Evolutionary conservation across 1,140 invertebrate genomes (phyloP).

Genomic region (Tetramorium alpestre): DNA sequence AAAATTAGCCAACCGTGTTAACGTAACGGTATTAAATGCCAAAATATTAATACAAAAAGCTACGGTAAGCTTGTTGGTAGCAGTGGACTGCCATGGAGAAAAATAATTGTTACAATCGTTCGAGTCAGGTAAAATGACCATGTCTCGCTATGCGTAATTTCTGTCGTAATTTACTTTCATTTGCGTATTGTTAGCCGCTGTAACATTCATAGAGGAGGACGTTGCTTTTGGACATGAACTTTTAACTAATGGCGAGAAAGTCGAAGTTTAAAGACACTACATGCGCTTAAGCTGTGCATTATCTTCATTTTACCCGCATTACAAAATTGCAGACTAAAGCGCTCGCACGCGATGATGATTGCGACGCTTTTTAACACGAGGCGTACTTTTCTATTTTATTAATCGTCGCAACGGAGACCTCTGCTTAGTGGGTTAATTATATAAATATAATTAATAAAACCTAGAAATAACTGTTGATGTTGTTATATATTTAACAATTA

Average conservation of each 20-base stretch:
- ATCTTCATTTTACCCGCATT: constrained; percentile 11
- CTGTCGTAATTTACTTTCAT: constrained; percentile 48
- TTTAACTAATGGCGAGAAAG: constrained; percentile 37
- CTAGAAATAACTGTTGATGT: constrained; percentile 9
- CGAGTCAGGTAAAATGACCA: neutral
- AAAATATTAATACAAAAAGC: neutral
- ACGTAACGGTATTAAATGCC: constrained; percentile 13
- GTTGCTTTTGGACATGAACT: neutral
- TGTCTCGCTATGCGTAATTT: neutral
- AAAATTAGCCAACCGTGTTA: neutral
- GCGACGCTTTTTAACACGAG: neutral
- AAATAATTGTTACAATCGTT: neutral
- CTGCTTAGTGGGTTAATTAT: constrained; percentile 9
- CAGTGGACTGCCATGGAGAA: neutral
- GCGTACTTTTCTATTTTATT: neutral
- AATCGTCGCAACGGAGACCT: neutral
- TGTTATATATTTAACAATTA: neutral
- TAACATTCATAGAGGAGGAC: neutral
- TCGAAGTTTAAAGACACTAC: neutral
- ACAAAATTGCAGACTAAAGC: constrained; percentile 29
- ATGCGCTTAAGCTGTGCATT: neutral
- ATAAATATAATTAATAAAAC: constrained; percentile 33
- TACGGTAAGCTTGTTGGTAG: neutral
- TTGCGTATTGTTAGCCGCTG: constrained; percentile 21
- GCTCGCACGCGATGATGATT: neutral